A percentile compares a stretch with the other conserved stretches of the same genome.
Conservation (phyloP, 1,140 invertebrate genomes). For the Drosophila equinoxialis region DNA sequence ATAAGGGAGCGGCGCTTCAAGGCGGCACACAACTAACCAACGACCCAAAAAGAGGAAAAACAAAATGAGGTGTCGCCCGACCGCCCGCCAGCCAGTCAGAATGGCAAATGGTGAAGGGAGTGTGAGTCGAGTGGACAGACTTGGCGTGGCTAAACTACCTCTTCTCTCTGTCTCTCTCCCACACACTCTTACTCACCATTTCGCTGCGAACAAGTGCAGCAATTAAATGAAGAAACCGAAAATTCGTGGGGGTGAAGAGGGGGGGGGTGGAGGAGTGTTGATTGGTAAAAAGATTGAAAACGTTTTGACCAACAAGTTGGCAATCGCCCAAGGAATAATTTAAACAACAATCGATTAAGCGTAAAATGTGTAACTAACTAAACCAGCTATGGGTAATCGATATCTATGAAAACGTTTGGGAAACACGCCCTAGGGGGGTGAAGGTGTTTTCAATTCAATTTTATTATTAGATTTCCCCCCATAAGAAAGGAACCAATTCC, state of each 20-base stretch:
- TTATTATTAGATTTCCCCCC: no score
- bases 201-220: conserved; percentile 45
- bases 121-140: conserved; percentile 1
- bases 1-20: not conserved
- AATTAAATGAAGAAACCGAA: conserved; percentile 19
- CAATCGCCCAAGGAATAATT: not conserved
- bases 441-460: no score
- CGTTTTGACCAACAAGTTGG: not conserved
- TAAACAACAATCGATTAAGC: not conserved
- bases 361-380: no score
- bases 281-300: not conserved
- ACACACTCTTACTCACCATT: conserved; percentile 28
- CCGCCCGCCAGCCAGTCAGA: conserved; percentile 14
- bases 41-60: conserved; percentile 24
- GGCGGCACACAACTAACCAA: not conserved
- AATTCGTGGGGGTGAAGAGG: not conserved
- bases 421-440: no score
- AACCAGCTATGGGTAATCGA: not conserved
- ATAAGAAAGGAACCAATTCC: no score
- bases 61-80: conserved; percentile 34
- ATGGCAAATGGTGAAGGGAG: not conserved
- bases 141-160: not conserved
- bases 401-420: not conserved
- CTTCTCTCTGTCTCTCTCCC: conserved; percentile 14
- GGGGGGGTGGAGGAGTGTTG: no score